These are phyloP conservation scores for Siniperca obscura DNA, from an alignment of 2,797 vertebrate species.

Conservation along the genomic window DNA sequence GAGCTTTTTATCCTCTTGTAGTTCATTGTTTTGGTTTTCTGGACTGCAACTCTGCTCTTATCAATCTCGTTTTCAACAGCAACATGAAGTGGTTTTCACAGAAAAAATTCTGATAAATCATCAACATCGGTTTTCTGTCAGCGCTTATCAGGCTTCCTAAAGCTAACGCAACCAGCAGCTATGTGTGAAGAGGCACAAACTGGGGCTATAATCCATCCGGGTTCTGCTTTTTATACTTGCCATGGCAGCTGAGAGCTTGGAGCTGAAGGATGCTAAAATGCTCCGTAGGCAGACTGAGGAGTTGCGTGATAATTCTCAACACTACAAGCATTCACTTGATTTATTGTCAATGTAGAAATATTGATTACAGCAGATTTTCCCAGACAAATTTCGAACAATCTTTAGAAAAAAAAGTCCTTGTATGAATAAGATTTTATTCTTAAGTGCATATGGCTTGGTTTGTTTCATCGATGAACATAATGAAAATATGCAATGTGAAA, in stretches of 20 bases:
- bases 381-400: neutral
- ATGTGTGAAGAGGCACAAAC: neutral
- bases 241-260: neutral
- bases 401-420: neutral
- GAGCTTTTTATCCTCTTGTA: neutral
- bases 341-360: neutral
- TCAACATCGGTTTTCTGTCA: too few relatives aligned
- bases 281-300: neutral
- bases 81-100: neutral
- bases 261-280: neutral
- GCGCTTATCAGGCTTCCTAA: neutral
- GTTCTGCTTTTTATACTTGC: neutral
- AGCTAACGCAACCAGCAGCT: neutral
- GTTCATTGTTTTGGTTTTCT: neutral
- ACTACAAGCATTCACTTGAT: neutral
- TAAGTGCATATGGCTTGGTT: neutral
- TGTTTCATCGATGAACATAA: neutral
- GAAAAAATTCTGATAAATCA: neutral
- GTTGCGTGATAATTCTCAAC: neutral
- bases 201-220: neutral
- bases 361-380: neutral
- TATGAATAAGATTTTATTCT: neutral
- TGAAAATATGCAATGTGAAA: neutral
- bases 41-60: neutral
- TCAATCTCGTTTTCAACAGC: neutral